Conservation (phyloP, 2,888 invertebrate species). For the Amiota mariae region DNA sequence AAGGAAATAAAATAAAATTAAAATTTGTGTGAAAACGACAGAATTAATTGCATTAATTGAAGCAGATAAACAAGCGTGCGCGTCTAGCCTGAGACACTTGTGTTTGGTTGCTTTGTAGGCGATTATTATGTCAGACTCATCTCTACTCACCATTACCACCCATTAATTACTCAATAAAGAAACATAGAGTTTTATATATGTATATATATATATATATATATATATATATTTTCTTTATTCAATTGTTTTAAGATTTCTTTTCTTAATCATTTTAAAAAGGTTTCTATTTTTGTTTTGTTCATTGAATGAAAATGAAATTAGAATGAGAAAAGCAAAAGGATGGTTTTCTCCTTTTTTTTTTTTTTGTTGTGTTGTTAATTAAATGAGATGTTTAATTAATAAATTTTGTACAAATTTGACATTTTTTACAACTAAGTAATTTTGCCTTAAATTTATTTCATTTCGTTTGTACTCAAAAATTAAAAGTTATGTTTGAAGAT, state of each 20-base stretch:
- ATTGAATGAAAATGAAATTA: conserved; percentile 10
- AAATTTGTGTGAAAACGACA: too few species aligned
- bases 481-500: conserved; percentile 13
- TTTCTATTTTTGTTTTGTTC: not conserved
- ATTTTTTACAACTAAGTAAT: not conserved
- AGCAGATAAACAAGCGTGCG: too few species aligned
- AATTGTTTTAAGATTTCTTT: conserved; percentile 27
- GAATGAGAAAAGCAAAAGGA: conserved; percentile 13
- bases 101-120: too few species aligned
- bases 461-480: conserved; percentile 49
- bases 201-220: not conserved
- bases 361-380: conserved; percentile 6
- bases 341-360: not conserved
- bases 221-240: conserved; percentile 20
- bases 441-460: conserved; percentile 21
- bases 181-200: too few species aligned
- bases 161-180: too few species aligned
- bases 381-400: conserved; percentile 11
- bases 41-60: too few species aligned
- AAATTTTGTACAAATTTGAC: conserved; percentile 18
- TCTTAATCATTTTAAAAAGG: conserved; percentile 27
- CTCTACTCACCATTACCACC: too few species aligned
- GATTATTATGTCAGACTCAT: too few species aligned
- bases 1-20: too few species aligned
- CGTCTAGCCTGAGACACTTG: too few species aligned